These are phyloP conservation scores for Malacoctenus gilli DNA, from an alignment of 2,797 vertebrate genomes.

Conservation along the genomic window DNA sequence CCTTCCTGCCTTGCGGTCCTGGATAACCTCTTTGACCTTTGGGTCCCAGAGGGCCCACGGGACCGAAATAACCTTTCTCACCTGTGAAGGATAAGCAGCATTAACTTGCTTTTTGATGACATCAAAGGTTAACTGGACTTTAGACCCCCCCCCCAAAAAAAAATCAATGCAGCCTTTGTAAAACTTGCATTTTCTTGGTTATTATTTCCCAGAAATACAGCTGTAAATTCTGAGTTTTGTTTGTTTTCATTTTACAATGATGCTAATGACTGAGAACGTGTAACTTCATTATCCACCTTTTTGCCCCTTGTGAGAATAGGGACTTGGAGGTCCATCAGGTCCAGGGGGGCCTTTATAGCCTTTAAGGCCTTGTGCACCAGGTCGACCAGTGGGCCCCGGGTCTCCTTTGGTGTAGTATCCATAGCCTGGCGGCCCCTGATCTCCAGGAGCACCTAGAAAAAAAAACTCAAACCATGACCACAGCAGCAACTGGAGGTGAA, in stretches of 20 bases:
- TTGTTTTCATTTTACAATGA: no score
- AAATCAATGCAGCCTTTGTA: no score
- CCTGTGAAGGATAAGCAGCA: conserved; percentile 50
- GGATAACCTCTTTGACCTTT: conserved; percentile 52
- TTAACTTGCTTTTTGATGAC: no score
- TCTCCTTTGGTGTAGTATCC: conserved; percentile 42
- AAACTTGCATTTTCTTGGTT: no score
- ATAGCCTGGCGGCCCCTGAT: conserved; percentile 36
- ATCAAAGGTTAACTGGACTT: no score
- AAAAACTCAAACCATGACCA: neutral
- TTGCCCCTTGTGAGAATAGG: conserved; percentile 15
- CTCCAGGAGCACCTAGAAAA: conserved; percentile 58
- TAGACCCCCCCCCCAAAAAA: no score
- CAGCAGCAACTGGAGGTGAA: no score
- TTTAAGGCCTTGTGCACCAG: conserved; percentile 52
- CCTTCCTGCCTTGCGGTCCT: conserved; percentile 54
- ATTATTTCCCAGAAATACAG: no score
- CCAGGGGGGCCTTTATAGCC: conserved; percentile 57
- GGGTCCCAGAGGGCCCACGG: conserved; percentile 42
- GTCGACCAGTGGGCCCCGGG: conserved; percentile 47
- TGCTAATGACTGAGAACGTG: neutral
- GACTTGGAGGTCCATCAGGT: conserved; percentile 23
- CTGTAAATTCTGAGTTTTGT: no score
- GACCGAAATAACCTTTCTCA: conserved; percentile 42
- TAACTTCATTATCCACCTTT: conserved; percentile 44